Base-by-base conservation (phyloP, 35 echinoderm and acorn worm species). In the Strongylocentrotus purpuratus region DNA sequence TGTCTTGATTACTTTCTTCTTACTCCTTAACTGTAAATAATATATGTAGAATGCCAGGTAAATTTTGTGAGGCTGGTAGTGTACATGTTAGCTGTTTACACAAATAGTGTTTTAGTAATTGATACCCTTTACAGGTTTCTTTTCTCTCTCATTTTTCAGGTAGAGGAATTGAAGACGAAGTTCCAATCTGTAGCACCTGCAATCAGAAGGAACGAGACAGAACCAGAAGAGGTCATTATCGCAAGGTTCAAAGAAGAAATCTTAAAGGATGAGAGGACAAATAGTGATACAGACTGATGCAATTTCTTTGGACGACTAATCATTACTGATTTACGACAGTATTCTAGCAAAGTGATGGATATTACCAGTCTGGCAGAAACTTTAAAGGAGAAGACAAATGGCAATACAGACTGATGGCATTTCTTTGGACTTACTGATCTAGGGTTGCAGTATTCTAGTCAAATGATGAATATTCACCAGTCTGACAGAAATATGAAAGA, bases 181-280 rank as follows among this genome's bases (percentile, higher is more conserved):
- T 97, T 98, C 46, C 97, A 98, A 85, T 96, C 97, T 11, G 95
- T 98, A 85, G 97, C 96, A 33, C 97, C 97, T 33, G 86, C 41
- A 47, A 96, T 98, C 58, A 92, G 90, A 86, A 86, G 97, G 60
- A 98, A 96, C 8, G 70, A 96, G 31, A 95, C 91, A 7, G 95
- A 96, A 48, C 94, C 95, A 20, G 95, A 94, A 22, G 94, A 94
- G 52, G 96, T 95, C 33, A 97, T 94, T 4, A 93, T 97, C 47
- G 78, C 71, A 28, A 86, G 95, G 32, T 86, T 97, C 22, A 46
- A 87, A 7, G 85, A 85, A n/a, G 95, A 95, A 90, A 95, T 97
- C 25, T 89, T 97, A 31, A 61, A 94, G 86, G 91, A 95, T 87
- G 96, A 97, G 50, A 94, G 78, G 55, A 92, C 94, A 48, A 85